Percentiles rank a stretch among this genome's conserved stretches.
phyloP scores from a whole-genome alignment of 2,888 invertebrate species.

The Agriopis marginaria region DNA sequence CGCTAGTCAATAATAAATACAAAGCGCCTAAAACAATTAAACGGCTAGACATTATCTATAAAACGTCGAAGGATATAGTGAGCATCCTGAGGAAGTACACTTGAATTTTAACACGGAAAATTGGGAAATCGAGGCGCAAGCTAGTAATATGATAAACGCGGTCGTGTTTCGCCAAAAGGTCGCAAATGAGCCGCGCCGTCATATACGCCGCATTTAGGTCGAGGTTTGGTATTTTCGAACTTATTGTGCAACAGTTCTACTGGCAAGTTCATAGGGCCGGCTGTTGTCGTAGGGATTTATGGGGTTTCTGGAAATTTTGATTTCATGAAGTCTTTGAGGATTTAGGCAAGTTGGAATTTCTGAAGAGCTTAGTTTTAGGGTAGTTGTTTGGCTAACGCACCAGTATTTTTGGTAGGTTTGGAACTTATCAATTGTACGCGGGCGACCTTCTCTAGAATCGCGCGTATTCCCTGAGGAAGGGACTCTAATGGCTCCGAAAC shows the following conservation, averaged over 20 bases:
- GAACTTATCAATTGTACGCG: no score
- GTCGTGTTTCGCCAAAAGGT: constrained; percentile 47
- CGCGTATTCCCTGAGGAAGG: no score
- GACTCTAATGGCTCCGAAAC: no score
- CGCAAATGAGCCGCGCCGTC: constrained; percentile 49
- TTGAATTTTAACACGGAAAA: not conserved
- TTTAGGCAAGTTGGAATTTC: no score
- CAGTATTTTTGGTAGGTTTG: no score
- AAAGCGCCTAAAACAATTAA: not conserved
- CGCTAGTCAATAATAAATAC: not conserved
- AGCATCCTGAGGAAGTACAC: no score
- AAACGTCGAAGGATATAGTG: not conserved
- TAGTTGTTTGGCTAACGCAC: no score
- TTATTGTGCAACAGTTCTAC: constrained; percentile 71
- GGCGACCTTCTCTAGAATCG: no score
- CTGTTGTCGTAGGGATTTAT: constrained; percentile 35
- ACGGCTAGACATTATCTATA: not conserved
- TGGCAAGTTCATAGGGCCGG: constrained; percentile 45
- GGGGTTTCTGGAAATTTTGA: constrained; percentile 5
- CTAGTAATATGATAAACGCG: not conserved
- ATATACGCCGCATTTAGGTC: constrained; percentile 66
- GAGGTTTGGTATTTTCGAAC: constrained; percentile 77
- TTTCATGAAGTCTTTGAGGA: not conserved
- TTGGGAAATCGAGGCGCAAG: not conserved
- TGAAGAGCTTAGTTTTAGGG: no score